phyloP scores from a whole-genome alignment of 2,888 invertebrate genomes.

The Siphonodentalium dalli region DNA sequence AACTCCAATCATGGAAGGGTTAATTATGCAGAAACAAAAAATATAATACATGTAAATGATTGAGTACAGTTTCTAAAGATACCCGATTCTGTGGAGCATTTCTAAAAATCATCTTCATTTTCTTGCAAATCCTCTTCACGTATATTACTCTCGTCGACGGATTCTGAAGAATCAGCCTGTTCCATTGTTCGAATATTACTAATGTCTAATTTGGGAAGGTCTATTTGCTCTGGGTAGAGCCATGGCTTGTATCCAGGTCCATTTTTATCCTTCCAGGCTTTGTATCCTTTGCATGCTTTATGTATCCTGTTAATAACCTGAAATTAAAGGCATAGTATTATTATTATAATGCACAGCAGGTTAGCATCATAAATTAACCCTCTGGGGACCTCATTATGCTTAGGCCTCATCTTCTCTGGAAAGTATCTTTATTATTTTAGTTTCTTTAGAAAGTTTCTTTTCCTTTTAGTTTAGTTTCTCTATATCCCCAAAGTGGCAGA shows the following conservation, averaged over 20 bases:
- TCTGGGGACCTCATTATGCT: too few species aligned
- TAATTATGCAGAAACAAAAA: too few species aligned
- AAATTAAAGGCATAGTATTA: not conserved
- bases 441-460: too few species aligned
- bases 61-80: not conserved
- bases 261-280: conserved; percentile 81
- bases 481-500: not conserved
- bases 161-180: conserved; percentile 39
- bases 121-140: conserved; percentile 43
- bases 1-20: too few species aligned
- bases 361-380: too few species aligned
- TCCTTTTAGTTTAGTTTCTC: not conserved
- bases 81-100: not conserved
- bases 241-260: conserved; percentile 84
- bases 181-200: conserved; percentile 67
- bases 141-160: conserved; percentile 45
- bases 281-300: conserved; percentile 83
- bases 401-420: too few species aligned
- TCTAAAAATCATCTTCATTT: conserved; percentile 32
- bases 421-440: too few species aligned
- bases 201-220: conserved; percentile 75
- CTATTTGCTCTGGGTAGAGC: conserved; percentile 85
- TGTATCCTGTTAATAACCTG: conserved; percentile 80
- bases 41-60: too few species aligned
- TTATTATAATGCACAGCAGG: too few species aligned